A percentile compares a stretch with the other conserved stretches of the same genome.
These are phyloP conservation scores for Cremastinae sp. DNA, from an alignment of 2,888 invertebrate species.

Conservation along the genomic window DNA sequence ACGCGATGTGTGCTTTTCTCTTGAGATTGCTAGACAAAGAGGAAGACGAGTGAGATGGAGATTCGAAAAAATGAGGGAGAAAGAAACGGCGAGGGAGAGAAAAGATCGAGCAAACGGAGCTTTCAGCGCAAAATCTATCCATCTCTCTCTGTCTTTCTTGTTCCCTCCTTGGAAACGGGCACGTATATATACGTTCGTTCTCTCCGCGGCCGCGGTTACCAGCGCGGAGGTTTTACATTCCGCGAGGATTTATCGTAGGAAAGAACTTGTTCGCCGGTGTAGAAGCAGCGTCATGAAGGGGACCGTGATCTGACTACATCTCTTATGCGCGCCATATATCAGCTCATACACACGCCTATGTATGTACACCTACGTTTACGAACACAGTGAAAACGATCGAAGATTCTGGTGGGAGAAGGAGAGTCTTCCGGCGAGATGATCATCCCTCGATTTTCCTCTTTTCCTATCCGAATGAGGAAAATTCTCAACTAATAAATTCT, in stretches of 20 bases:
- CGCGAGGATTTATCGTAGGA: conserved; percentile 76
- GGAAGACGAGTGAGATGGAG: conserved; percentile 8
- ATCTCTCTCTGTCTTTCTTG: conserved; percentile 12
- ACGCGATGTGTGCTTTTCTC: conserved; percentile 36
- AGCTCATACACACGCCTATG: conserved; percentile 57
- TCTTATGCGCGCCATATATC: conserved; percentile 76
- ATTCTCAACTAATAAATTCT: no score
- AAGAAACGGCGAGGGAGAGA: conserved; percentile 27
- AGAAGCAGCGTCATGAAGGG: conserved; percentile 76
- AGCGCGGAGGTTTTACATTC: conserved; percentile 73
- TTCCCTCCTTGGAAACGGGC: conserved; percentile 16
- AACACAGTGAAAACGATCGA: no score
- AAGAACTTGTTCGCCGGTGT: conserved; percentile 75
- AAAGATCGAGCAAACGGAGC: conserved; percentile 55
- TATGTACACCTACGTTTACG: no score
- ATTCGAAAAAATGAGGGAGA: conserved; percentile 5
- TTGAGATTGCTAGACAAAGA: conserved; percentile 14
- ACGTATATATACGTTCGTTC: conserved; percentile 17
- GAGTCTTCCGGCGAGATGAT: no score
- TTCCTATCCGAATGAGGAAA: no score
- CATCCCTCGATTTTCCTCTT: no score
- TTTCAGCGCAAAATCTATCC: conserved; percentile 36
- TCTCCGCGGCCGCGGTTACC: conserved; percentile 45
- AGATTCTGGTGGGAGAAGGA: no score
- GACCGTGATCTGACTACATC: conserved; percentile 77